Percentiles rank a stretch among this genome's conserved stretches.
Evolutionary conservation across 1,140 invertebrate genomes (phyloP).

Genomic region (Apis dorsata): DNA sequence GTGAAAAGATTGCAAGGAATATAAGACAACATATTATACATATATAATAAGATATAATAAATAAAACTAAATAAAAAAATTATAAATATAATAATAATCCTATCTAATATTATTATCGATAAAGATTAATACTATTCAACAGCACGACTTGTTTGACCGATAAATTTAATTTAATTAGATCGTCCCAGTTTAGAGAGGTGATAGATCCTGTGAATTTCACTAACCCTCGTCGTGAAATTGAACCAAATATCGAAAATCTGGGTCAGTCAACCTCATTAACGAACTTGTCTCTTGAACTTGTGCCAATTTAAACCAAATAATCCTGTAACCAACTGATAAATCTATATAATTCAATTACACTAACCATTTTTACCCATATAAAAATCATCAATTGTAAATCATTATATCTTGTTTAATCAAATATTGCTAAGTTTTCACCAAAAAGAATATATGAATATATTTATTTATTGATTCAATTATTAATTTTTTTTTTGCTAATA

Average conservation of each 20-base stretch:
- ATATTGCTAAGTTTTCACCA: too few relatives aligned
- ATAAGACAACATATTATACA: too few relatives aligned
- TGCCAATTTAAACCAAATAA: conserved; percentile 16
- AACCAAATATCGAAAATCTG: conserved; percentile 40
- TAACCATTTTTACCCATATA: neutral
- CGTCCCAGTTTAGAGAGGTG: conserved; percentile 44
- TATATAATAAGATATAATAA: too few relatives aligned
- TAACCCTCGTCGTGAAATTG: conserved; percentile 8
- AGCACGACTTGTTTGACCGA: neutral
- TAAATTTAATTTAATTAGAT: conserved; percentile 44
- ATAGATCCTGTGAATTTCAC: conserved; percentile 7
- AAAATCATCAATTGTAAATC: conserved; percentile 12
- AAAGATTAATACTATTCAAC: neutral
- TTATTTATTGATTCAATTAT: neutral
- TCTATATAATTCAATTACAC: neutral
- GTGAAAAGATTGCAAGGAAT: too few relatives aligned
- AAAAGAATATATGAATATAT: neutral
- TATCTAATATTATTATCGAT: too few relatives aligned
- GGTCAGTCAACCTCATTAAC: conserved; percentile 46
- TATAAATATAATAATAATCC: too few relatives aligned
- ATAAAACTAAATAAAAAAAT: too few relatives aligned
- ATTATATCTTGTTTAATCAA: neutral
- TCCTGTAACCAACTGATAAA: conserved; percentile 11
- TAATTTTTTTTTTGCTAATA: too few relatives aligned
- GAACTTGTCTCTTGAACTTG: conserved; percentile 66